Evolutionary conservation across 1,140 invertebrate genomes (phyloP).

Genomic region (Nomia melanderi): DNA sequence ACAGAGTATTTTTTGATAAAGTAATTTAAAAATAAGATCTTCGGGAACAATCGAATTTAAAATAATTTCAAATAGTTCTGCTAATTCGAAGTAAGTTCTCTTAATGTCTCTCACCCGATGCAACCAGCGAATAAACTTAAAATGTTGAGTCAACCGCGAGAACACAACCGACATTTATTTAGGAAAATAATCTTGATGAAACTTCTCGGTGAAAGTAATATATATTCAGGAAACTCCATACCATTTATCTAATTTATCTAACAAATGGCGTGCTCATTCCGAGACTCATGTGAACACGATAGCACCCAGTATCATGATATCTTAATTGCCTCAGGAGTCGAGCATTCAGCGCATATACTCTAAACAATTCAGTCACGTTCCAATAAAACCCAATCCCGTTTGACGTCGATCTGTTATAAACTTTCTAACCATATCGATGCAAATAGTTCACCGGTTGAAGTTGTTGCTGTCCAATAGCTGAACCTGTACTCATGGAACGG

Average conservation of each 20-base stretch:
- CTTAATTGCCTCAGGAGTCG: constrained; percentile 1
- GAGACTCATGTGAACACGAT: neutral
- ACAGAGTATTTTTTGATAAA: too few species aligned
- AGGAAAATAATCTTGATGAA: neutral
- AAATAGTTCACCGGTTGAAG: neutral
- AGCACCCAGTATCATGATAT: neutral
- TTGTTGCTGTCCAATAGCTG: neutral
- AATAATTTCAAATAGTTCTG: too few species aligned
- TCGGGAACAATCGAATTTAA: too few species aligned
- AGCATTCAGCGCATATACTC: neutral
- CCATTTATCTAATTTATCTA: constrained; percentile 1
- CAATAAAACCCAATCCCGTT: neutral
- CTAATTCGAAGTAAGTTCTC: too few species aligned
- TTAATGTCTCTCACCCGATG: too few species aligned
- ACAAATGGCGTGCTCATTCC: neutral
- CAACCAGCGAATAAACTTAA: neutral
- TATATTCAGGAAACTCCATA: neutral
- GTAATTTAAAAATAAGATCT: too few species aligned
- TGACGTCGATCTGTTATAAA: neutral
- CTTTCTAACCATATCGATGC: neutral
- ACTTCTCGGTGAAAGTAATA: neutral
- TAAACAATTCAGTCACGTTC: neutral
- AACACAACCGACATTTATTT: neutral
- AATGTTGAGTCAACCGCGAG: too few species aligned
- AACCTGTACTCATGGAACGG: neutral